Evolutionary conservation across 2,113 vertebrate genomes (phyloP).

Genomic region (Pseudorasbora parva): DNA sequence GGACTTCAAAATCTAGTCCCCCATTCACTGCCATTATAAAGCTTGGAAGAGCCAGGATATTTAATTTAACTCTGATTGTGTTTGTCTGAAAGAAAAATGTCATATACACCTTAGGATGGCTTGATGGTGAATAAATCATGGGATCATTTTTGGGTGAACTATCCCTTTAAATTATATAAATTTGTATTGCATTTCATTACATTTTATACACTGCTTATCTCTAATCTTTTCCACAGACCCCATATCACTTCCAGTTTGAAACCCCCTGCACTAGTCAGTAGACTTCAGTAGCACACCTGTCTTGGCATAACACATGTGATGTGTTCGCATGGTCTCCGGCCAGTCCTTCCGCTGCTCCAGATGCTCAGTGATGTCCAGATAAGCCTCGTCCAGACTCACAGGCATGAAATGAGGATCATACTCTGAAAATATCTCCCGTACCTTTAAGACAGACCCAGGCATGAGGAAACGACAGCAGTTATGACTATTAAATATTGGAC

Average conservation of each 20-base stretch:
- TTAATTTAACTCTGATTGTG: no score
- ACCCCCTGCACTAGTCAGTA: background rate
- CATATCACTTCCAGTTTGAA: background rate
- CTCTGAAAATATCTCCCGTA: slow-evolving; percentile 87
- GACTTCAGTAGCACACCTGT: slow-evolving; percentile 59
- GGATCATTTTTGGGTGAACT: no score
- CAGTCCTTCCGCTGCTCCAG: slow-evolving; percentile 85
- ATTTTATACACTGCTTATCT: background rate
- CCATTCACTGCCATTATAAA: no score
- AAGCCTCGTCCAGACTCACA: slow-evolving; percentile 95
- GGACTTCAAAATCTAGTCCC: no score
- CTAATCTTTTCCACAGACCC: background rate
- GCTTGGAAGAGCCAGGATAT: no score
- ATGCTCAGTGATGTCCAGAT: slow-evolving; percentile 93
- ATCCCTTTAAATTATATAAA: background rate
- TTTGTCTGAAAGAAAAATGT: no score
- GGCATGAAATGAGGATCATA: slow-evolving; percentile 92
- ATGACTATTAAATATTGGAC: background rate
- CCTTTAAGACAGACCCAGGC: slow-evolving; percentile 69
- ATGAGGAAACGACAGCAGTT: background rate
- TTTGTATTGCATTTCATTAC: background rate
- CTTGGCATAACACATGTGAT: slow-evolving; percentile 62
- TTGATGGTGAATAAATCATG: no score
- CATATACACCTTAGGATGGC: no score
- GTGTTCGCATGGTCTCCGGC: slow-evolving; percentile 84